These are phyloP conservation scores for Saimiri boliviensis DNA, from an alignment of 2,113 vertebrate species.

Conservation along the genomic window DNA sequence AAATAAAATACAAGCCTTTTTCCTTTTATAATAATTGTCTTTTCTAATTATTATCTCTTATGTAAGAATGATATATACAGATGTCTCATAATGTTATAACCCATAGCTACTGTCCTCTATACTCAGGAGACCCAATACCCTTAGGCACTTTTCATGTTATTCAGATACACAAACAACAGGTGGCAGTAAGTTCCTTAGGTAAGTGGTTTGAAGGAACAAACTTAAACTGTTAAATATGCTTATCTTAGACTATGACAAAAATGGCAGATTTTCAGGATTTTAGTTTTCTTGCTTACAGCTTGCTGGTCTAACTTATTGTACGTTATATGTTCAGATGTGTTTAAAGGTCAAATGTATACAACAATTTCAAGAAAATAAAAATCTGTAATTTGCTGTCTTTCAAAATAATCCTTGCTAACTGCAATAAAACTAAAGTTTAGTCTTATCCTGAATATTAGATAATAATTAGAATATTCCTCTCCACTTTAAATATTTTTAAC, in stretches of 20 bases:
- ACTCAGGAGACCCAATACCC: constrained; percentile 19
- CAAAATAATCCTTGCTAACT: constrained; percentile 30
- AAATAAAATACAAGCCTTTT: constrained; percentile 9
- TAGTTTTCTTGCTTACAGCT: neutral
- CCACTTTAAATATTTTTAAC: constrained; percentile 38
- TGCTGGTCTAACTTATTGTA: constrained; percentile 33
- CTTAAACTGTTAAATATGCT: neutral
- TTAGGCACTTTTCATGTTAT: constrained; percentile 56
- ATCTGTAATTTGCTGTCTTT: neutral
- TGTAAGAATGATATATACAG: constrained; percentile 8
- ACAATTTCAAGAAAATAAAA: constrained; percentile 40
- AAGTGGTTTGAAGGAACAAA: neutral
- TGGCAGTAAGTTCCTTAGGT: constrained; percentile 8
- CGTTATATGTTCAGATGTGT: neutral
- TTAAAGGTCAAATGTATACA: neutral
- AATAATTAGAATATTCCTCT: constrained; percentile 2
- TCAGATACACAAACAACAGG: constrained; percentile 36
- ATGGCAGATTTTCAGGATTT: neutral
- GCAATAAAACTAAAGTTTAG: constrained; percentile 30
- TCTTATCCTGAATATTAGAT: neutral
- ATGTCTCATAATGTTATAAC: neutral
- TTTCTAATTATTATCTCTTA: constrained; percentile 35
- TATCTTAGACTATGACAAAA: neutral
- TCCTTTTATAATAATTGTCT: neutral
- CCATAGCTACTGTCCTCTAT: neutral